Percentiles rank a stretch among this genome's conserved stretches.
Evolutionary conservation across 2,888 invertebrate species (phyloP).

Genomic region (Drosophila hamatofila): DNA sequence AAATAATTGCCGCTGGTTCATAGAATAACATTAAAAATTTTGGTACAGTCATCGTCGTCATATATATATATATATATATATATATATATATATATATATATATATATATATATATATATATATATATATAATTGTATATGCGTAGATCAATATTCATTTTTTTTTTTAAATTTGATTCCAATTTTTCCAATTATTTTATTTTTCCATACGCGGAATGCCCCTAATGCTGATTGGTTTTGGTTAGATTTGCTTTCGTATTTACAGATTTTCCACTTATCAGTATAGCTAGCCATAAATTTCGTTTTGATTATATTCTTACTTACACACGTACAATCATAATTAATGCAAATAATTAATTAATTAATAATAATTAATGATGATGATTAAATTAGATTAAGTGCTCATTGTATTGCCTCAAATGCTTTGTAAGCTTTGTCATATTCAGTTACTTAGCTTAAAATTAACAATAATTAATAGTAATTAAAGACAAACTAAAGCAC

Average conservation of each 20-base stretch:
- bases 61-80: background rate
- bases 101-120: constrained; percentile 5
- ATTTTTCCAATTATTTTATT: constrained; percentile 20
- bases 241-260: constrained; percentile 59
- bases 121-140: constrained; percentile 8
- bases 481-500: constrained; percentile 42
- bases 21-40: constrained; percentile 67
- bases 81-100: constrained; percentile 1
- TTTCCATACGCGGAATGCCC: constrained; percentile 31
- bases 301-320: constrained; percentile 60
- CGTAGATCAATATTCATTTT: constrained; percentile 25
- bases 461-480: constrained; percentile 41
- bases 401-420: constrained; percentile 75
- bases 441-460: constrained; percentile 70
- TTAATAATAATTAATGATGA: constrained; percentile 13
- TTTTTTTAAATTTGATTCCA: background rate
- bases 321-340: constrained; percentile 41
- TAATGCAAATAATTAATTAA: constrained; percentile 27
- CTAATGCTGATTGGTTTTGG: constrained; percentile 67
- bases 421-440: constrained; percentile 78
- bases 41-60: constrained; percentile 77
- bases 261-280: constrained; percentile 43
- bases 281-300: constrained; percentile 25
- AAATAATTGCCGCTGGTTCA: constrained; percentile 62
- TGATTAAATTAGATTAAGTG: constrained; percentile 32